phyloP scores from a whole-genome alignment of 2,113 vertebrate species.

The Bostrychus sinensis region DNA sequence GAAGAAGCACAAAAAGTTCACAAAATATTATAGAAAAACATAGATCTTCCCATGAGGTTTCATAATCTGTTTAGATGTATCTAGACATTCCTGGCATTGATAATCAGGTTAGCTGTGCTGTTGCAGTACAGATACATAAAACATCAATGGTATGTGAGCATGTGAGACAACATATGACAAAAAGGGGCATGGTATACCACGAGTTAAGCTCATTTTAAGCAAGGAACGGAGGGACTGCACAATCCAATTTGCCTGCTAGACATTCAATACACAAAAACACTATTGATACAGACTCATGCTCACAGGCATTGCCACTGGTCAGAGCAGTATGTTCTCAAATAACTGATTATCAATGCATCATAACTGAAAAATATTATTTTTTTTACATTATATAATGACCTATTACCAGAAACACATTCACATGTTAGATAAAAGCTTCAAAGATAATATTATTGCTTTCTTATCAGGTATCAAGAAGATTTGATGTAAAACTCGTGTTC shows the following conservation, averaged over 20 bases:
- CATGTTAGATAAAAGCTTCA: neutral
- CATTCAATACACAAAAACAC: constrained; percentile 39
- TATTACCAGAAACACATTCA: neutral
- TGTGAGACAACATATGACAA: constrained; percentile 45
- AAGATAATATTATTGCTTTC: no score
- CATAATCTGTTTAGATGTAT: neutral
- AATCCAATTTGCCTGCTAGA: constrained; percentile 51
- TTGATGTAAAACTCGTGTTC: no score
- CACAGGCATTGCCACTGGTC: constrained; percentile 5
- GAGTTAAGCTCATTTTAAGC: constrained; percentile 57
- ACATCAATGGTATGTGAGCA: constrained; percentile 15
- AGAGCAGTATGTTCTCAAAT: constrained; percentile 10
- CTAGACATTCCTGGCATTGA: neutral
- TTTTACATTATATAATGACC: neutral
- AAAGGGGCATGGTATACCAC: constrained; percentile 55
- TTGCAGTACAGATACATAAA: constrained; percentile 13
- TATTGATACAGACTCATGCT: constrained; percentile 11
- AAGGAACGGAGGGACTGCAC: constrained; percentile 23
- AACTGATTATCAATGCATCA: constrained; percentile 28
- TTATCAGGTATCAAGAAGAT: no score
- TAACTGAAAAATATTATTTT: constrained; percentile 18
- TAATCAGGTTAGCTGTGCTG: constrained; percentile 17
- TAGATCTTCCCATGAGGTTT: neutral
- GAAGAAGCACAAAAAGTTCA: constrained; percentile 29
- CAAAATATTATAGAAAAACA: constrained; percentile 2